Conservation (phyloP, 2,888 invertebrate genomes). For the Nycteola revayana region DNA sequence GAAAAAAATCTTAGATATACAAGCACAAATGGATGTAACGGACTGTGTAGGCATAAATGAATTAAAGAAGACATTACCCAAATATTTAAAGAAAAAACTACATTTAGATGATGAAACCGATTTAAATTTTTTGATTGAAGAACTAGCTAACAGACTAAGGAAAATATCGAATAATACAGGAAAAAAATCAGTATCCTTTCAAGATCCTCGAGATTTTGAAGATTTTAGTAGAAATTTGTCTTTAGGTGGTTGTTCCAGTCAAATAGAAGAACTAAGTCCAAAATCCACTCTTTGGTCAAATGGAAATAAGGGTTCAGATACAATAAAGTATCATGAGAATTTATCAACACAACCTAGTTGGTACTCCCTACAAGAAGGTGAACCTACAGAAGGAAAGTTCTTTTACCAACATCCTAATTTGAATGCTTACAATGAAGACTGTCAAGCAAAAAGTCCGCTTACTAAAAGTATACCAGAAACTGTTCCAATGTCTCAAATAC, state of each 20-base stretch:
- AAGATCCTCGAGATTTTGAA: slow-evolving; percentile 33
- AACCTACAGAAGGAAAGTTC: too few species aligned
- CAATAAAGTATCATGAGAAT: too few species aligned
- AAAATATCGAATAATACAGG: slow-evolving; percentile 28
- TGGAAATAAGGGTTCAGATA: slow-evolving; percentile 9
- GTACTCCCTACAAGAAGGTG: too few species aligned
- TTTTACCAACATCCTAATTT: too few species aligned
- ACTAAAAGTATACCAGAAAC: too few species aligned
- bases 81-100: slow-evolving; percentile 41
- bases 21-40: slow-evolving; percentile 24
- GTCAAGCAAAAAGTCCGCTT: too few species aligned
- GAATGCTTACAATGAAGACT: too few species aligned
- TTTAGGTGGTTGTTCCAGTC: slow-evolving; percentile 27
- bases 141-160: slow-evolving; percentile 48
- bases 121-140: slow-evolving; percentile 44
- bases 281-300: neutral
- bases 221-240: slow-evolving; percentile 39
- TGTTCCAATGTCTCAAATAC: too few species aligned
- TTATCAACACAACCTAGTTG: too few species aligned
- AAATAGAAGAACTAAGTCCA: neutral
- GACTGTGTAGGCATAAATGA: slow-evolving; percentile 26
- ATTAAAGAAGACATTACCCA: slow-evolving; percentile 42
- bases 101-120: slow-evolving; percentile 37
- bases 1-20: slow-evolving; percentile 47
- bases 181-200: slow-evolving; percentile 35